Conservation (phyloP, 2,888 invertebrate genomes). For the Protophormia terraenovae region DNA sequence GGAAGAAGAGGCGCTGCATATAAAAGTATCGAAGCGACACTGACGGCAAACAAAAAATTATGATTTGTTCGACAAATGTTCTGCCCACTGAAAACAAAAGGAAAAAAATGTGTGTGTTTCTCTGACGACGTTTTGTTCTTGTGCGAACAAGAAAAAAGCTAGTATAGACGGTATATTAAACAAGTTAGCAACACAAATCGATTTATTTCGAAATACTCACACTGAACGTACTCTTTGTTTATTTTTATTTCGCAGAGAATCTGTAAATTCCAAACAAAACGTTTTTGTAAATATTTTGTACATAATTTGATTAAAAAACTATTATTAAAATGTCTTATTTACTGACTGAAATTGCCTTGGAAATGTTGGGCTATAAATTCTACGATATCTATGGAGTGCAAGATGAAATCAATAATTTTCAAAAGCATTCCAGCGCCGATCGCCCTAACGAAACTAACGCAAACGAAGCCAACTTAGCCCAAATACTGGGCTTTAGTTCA, state of each 20-base stretch:
- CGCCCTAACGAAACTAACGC: background rate
- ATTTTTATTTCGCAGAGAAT: background rate
- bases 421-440: slow-evolving; percentile 59
- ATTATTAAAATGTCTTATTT: slow-evolving; percentile 75
- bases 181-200: background rate
- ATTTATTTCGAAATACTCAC: background rate
- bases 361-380: slow-evolving; percentile 80
- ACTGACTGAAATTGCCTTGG: slow-evolving; percentile 79
- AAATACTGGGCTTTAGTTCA: slow-evolving; percentile 26
- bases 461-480: slow-evolving; percentile 18
- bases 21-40: too few relatives aligned
- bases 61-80: too few relatives aligned
- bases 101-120: too few relatives aligned
- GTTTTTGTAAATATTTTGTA: background rate
- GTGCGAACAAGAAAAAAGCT: too few relatives aligned
- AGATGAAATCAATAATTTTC: slow-evolving; percentile 76
- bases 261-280: slow-evolving; percentile 3
- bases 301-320: background rate
- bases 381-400: slow-evolving; percentile 77
- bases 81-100: too few relatives aligned
- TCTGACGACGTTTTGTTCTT: too few relatives aligned
- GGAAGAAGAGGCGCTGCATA: too few relatives aligned
- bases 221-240: slow-evolving; percentile 32
- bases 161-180: too few relatives aligned
- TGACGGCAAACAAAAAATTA: too few relatives aligned